Base-by-base conservation (phyloP, 2,113 vertebrate genomes). In the Isichthys henryi region DNA sequence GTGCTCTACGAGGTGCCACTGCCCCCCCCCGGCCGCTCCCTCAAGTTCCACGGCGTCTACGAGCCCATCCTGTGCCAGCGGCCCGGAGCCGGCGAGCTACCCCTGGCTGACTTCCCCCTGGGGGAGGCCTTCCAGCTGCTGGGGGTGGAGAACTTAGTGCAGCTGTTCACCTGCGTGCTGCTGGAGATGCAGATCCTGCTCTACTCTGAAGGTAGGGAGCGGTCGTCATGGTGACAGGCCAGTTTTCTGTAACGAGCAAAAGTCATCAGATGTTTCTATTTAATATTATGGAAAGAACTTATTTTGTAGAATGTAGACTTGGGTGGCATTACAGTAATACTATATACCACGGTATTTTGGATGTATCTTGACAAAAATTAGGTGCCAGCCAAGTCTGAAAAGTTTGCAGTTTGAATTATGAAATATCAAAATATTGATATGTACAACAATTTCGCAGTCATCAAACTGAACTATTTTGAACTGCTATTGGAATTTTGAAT, bases 171-270 rank as follows among this genome's bases (percentile, higher is more conserved):
- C 19, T 99, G 98, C 0, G 97, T 97, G 21, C 97, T 99, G n/a
- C 94, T 99, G 91, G 98, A 99, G 94, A 99, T 98, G 95, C 98
- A 99, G 93, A 97, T 99, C 92, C 96, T 99, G 66, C 96, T 99
- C 45, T 99, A 97, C 93, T 99, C 98, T 13, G 97, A 98, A 95
- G 98, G 98, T 99, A 91, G 93, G 96, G 17, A 23, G 31, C 27
- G 21, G 23, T 53, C 31, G 17, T 35, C 85, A 19, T 35, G 85
- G 85, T 31, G 39, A 13, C 17, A 21, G 19, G n/a, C 3, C n/a
- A n/a, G 19, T 15, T 9, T 21, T 84, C 19, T 27, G 45, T 48
- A n/a, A 3, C 45, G 45, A 84, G 39, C 5, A 45, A 23, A 43
- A 84, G 43, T 4, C 43, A 23, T n/a, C 21, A 45, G 3, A 23